Evolutionary conservation across 2,888 invertebrate species (phyloP).

Genomic region (Andrena flavipes): DNA sequence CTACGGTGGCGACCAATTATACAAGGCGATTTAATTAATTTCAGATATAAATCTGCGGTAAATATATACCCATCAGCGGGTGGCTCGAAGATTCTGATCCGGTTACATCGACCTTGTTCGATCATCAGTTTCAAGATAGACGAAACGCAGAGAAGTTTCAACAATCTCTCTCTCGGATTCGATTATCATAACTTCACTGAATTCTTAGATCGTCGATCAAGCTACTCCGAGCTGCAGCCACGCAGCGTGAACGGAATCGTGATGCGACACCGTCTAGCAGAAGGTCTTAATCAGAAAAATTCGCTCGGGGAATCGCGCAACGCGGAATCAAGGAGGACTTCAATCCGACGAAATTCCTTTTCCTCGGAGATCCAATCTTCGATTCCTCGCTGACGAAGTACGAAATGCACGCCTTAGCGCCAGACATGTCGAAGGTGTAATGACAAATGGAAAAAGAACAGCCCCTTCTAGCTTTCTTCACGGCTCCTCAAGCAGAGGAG

Average conservation of each 20-base stretch:
- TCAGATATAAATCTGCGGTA: constrained; percentile 17
- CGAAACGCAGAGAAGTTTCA: too few species aligned
- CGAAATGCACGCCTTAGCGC: neutral
- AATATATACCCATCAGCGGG: constrained; percentile 27
- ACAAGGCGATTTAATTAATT: constrained; percentile 34
- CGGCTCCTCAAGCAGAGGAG: constrained; percentile 23
- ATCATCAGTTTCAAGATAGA: too few species aligned
- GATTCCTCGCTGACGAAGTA: constrained; percentile 16
- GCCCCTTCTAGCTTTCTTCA: neutral
- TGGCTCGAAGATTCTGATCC: neutral
- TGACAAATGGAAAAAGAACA: constrained; percentile 22
- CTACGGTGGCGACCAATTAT: constrained; percentile 32
- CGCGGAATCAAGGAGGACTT: neutral
- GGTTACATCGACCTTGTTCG: too few species aligned
- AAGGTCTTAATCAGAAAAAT: constrained; percentile 18
- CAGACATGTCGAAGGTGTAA: neutral
- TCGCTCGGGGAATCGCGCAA: neutral
- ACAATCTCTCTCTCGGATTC: too few species aligned
- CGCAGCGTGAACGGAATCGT: neutral
- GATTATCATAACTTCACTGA: neutral
- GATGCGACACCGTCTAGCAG: neutral
- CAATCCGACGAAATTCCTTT: neutral
- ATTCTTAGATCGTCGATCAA: too few species aligned
- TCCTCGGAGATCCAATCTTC: constrained; percentile 18
- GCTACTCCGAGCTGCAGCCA: neutral